Base-by-base conservation (phyloP, 2,888 invertebrate genomes). In the Meiosimyza decipiens region DNA sequence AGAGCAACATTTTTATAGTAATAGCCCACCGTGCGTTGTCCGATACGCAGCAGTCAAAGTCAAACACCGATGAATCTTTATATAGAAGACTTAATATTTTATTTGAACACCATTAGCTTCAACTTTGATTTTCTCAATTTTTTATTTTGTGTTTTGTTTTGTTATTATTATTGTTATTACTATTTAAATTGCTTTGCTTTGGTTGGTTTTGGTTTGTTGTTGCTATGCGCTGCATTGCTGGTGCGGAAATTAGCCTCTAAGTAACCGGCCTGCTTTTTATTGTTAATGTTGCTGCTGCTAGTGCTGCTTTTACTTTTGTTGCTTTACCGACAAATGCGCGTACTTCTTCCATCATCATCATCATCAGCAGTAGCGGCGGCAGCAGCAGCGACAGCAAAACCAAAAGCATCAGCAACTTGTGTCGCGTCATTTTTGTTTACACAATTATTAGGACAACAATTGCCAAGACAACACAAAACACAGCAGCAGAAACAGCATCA, bases 381-480 rank as follows among this genome's bases (percentile, higher is more conserved):
- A 49, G n/a, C 9, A 11, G 50, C n/a, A 15, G 64, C 28, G 22
- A 18, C 22, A 50, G 49, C 49, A 49, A 18, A 12, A 49, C 9
- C 49, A 18, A 49, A n/a, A 49, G 28, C 40, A 5, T 40, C 40
- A 40, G 40, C 40, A 40, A 74, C 76, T 69, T 73, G 74, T 73
- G 77, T 71, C 79, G 83, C 83, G 81, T 83, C 84, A 82, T 83
- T 81, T 79, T 82, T 84, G 82, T 83, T 83, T 83, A 81, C 84
- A 84, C 84, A 82, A 83, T 83, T 83, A 83, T 84, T 83, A 83
- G 84, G 81, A 83, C 80, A 82, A 82, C 81, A 82, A n/a, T 60
- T 51, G 18, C 15, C 60, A 60, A 28, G 65, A n/a, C 40, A 54
- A 40, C 40, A 40, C 40, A 40, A 40, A 40, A 40, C 9, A 40